Percentiles rank a stretch among this genome's conserved stretches.
These are phyloP conservation scores for Mus spicilegus DNA, from an alignment of 2,113 vertebrate species.

Conservation along the genomic window DNA sequence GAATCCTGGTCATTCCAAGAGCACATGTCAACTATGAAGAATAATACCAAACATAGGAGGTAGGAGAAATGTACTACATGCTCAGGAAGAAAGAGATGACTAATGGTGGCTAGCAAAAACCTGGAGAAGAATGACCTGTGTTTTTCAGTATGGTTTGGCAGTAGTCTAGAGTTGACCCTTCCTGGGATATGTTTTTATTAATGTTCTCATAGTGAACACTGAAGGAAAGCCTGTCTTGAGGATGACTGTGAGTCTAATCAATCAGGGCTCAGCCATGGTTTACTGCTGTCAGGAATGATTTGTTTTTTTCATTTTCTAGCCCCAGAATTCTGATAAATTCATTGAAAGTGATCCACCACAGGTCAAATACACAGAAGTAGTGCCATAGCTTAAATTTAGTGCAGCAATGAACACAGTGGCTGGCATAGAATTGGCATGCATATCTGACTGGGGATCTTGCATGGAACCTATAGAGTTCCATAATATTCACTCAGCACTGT, in stretches of 20 bases:
- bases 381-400: conserved; percentile 13
- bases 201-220: conserved; percentile 54
- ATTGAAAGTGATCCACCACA: conserved; percentile 33
- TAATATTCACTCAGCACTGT: neutral
- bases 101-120: conserved; percentile 49
- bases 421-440: neutral
- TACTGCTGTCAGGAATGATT: conserved; percentile 68
- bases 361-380: conserved; percentile 30
- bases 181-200: conserved; percentile 61
- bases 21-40: neutral
- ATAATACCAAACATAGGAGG: conserved; percentile 21
- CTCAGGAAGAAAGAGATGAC: conserved; percentile 59
- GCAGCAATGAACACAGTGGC: neutral
- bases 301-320: conserved; percentile 70
- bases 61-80: neutral
- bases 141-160: conserved; percentile 63
- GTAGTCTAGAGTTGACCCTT: conserved; percentile 30
- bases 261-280: conserved; percentile 63
- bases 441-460: neutral
- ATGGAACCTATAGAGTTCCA: neutral
- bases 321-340: conserved; percentile 72
- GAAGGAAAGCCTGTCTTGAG: conserved; percentile 60
- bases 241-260: conserved; percentile 46
- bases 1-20: conserved; percentile 27
- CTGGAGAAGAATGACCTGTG: conserved; percentile 40